These are phyloP conservation scores for Drosophila arawakana DNA, from an alignment of 1,140 invertebrate species.

Conservation along the genomic window DNA sequence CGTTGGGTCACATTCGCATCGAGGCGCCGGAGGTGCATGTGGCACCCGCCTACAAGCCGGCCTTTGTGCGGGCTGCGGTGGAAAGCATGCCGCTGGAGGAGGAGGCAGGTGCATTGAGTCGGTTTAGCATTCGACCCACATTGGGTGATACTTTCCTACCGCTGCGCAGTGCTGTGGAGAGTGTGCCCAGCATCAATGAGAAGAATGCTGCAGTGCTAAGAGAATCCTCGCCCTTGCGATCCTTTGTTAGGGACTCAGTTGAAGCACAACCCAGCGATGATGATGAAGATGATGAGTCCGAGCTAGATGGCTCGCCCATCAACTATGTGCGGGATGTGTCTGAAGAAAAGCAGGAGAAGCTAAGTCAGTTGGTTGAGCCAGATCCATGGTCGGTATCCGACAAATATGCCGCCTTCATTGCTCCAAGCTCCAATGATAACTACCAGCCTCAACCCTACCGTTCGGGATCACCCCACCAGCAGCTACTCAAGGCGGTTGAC, in stretches of 20 bases:
- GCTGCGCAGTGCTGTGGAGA: constrained; percentile 87
- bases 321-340: constrained; percentile 36
- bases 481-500: constrained; percentile 64
- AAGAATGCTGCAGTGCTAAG: constrained; percentile 37
- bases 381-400: constrained; percentile 70
- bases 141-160: constrained; percentile 84
- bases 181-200: constrained; percentile 84
- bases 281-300: constrained; percentile 35
- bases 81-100: constrained; percentile 85
- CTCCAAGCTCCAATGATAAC: constrained; percentile 33
- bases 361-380: constrained; percentile 30
- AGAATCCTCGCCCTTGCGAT: constrained; percentile 48
- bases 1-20: constrained; percentile 65
- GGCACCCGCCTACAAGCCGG: constrained; percentile 58
- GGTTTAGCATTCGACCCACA: constrained; percentile 53
- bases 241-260: constrained; percentile 87
- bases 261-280: constrained; percentile 86
- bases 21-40: constrained; percentile 70
- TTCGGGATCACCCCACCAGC: constrained; percentile 71
- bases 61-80: constrained; percentile 86
- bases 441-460: constrained; percentile 71
- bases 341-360: constrained; percentile 32
- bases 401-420: constrained; percentile 85
- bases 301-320: not conserved
- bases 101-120: constrained; percentile 49